Evolutionary conservation across 2,113 vertebrate genomes (phyloP).

Genomic region (Nesospiza acunhae): DNA sequence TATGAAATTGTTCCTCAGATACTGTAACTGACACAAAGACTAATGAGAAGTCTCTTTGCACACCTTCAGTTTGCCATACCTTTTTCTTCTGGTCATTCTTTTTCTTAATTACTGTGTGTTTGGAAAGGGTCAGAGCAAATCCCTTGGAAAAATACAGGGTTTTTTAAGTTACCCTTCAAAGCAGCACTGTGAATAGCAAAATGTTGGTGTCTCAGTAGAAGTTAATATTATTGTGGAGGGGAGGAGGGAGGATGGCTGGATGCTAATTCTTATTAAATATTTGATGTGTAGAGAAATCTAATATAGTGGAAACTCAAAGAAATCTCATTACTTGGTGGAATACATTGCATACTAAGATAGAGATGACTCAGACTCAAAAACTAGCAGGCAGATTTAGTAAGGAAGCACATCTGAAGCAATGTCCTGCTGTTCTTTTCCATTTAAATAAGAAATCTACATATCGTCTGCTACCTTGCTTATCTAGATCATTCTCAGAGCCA

Average conservation of each 20-base stretch:
- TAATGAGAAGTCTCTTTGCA: constrained; percentile 72
- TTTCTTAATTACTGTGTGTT: constrained; percentile 51
- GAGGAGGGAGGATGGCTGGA: constrained; percentile 54
- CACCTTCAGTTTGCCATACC: constrained; percentile 66
- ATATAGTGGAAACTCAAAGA: constrained; percentile 53
- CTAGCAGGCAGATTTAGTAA: constrained; percentile 15
- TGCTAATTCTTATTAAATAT: constrained; percentile 80
- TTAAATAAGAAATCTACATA: constrained; percentile 29
- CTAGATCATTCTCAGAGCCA: background rate
- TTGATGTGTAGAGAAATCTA: constrained; percentile 72
- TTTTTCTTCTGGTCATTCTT: constrained; percentile 60
- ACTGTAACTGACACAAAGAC: constrained; percentile 72
- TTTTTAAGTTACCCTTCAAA: constrained; percentile 72
- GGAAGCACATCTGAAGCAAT: background rate
- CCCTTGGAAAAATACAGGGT: constrained; percentile 55
- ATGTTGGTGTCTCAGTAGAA: constrained; percentile 64
- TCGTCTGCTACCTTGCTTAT: background rate
- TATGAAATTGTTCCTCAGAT: constrained; percentile 74
- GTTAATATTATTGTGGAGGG: constrained; percentile 68
- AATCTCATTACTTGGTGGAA: constrained; percentile 61
- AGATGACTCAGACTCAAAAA: constrained; percentile 32
- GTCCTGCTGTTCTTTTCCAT: constrained; percentile 29
- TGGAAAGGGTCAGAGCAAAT: constrained; percentile 61
- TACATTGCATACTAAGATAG: constrained; percentile 41
- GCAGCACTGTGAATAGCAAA: constrained; percentile 65